A percentile compares a stretch with the other conserved stretches of the same genome.
These are phyloP conservation scores for Criorhina ranunculi DNA, from an alignment of 2,888 invertebrate genomes.

Conservation along the genomic window DNA sequence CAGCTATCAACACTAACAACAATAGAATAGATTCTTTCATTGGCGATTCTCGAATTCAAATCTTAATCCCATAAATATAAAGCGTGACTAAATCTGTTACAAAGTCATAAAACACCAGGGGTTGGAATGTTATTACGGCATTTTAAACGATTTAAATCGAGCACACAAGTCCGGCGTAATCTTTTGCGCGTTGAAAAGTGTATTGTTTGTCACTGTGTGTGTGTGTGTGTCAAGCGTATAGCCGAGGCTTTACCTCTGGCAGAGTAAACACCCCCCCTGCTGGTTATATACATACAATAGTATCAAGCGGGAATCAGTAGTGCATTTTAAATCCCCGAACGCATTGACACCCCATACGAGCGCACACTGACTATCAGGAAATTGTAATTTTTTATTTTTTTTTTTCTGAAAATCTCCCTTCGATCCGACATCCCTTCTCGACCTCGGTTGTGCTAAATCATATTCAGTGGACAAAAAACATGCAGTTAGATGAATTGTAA, in stretches of 20 bases:
- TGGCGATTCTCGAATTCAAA: slow-evolving; percentile 58
- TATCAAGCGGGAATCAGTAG: slow-evolving; percentile 45
- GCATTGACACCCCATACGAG: slow-evolving; percentile 68
- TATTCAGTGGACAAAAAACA: slow-evolving; percentile 61
- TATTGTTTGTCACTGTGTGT: slow-evolving; percentile 37
- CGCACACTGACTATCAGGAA: slow-evolving; percentile 32
- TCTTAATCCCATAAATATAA: slow-evolving; percentile 77
- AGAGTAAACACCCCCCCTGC: slow-evolving; percentile 42
- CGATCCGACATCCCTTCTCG: slow-evolving; percentile 25
- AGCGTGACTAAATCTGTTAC: slow-evolving; percentile 78
- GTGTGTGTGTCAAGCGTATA: neutral
- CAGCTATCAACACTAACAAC: slow-evolving; percentile 36
- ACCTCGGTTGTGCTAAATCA: slow-evolving; percentile 54
- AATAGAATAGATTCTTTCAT: slow-evolving; percentile 60
- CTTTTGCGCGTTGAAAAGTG: slow-evolving; percentile 66
- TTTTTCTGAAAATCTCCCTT: slow-evolving; percentile 24
- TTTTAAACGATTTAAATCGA: slow-evolving; percentile 78
- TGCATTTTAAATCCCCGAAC: slow-evolving; percentile 69
- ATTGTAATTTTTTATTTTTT: slow-evolving; percentile 32
- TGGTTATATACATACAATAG: slow-evolving; percentile 48
- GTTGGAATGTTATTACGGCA: slow-evolving; percentile 77
- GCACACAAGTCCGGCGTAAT: slow-evolving; percentile 78
- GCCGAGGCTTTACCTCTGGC: slow-evolving; percentile 17
- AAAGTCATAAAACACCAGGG: slow-evolving; percentile 78
- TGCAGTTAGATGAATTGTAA: slow-evolving; percentile 61